A percentile compares a stretch with the other conserved stretches of the same genome.
These are phyloP conservation scores for Andrena haemorrhoa DNA, from an alignment of 2,888 invertebrate species.

Conservation along the genomic window DNA sequence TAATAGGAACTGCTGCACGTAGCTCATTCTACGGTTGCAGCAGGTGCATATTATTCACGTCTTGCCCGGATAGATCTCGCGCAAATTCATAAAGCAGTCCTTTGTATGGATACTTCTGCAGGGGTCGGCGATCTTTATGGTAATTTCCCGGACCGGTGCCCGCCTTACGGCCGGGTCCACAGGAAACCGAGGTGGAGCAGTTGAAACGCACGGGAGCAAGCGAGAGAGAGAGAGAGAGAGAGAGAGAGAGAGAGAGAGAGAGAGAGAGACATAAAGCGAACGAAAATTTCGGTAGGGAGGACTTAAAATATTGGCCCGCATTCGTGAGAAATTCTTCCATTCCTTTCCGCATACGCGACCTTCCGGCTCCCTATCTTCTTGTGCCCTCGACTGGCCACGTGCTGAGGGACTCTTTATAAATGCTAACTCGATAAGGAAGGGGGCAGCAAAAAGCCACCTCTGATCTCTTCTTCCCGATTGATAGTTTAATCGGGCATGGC, in stretches of 20 bases:
- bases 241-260: too few species aligned
- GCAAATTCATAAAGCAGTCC: slow-evolving; percentile 83
- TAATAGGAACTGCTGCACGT: slow-evolving; percentile 65
- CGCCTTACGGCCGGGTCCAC: slow-evolving; percentile 71
- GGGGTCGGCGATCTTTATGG: slow-evolving; percentile 80
- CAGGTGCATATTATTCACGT: slow-evolving; percentile 84
- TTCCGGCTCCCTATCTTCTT: not conserved
- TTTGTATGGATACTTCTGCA: slow-evolving; percentile 80
- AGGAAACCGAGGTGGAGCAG: slow-evolving; percentile 31
- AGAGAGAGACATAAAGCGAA: slow-evolving; percentile 26
- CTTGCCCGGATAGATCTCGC: slow-evolving; percentile 81
- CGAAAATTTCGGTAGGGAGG: slow-evolving; percentile 38
- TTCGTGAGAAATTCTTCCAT: slow-evolving; percentile 20
- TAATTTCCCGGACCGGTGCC: slow-evolving; percentile 79
- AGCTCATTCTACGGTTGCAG: slow-evolving; percentile 75
- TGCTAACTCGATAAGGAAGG: slow-evolving; percentile 40
- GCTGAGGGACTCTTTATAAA: not conserved
- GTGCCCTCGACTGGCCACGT: not conserved
- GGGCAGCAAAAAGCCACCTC: slow-evolving; percentile 17
- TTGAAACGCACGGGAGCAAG: slow-evolving; percentile 4
- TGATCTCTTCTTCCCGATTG: slow-evolving; percentile 47
- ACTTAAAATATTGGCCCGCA: slow-evolving; percentile 50
- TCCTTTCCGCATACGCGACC: not conserved
- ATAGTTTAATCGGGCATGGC: slow-evolving; percentile 45
- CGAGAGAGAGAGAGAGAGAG: not conserved